Base-by-base conservation (phyloP, 2,888 invertebrate genomes). In the Barypeithes pellucidus region DNA sequence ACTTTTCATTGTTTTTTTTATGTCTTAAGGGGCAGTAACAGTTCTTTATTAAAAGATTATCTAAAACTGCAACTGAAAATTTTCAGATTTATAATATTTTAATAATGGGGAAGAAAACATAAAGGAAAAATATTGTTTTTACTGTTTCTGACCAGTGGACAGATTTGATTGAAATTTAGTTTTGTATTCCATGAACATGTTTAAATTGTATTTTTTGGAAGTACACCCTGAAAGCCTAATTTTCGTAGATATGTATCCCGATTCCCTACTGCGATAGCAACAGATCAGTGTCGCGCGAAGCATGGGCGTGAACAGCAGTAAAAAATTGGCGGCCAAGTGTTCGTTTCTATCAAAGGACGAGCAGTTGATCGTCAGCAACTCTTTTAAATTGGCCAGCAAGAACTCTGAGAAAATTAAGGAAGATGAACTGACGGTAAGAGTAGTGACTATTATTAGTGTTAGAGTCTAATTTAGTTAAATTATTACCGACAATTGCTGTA, bases 311-410 rank as follows among this genome's bases (percentile, higher is more conserved):
- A 91, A 91, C 83, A 89, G 89, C 76, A 91, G 91, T 80, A 91
- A 90, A 82, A 91, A 90, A 82, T 81, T 91, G 72, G 91, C 91
- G 18, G 90, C 91, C 59, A 90, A 90, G 85, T 91, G 91, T 84
- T 89, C 90, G 7, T 87, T 91, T 52, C 84, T 91, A 3, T 90
- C 90, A 0, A 90, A 89, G 85, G 90, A 91, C 45, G 91, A 91
- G 78, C 90, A 91, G 82, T 88, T 90, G 77, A 87, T 90, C 79
- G 89, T 91, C 0, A 90, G 90, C 3, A 88, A 88, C 50, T 90
- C 90, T 0, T 91, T 91, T 85, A 85, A 89, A 67, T 86, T 89
- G 2, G 91, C 89, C 66, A 91, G 91, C 81, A 90, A 89, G 83
- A 91, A 91, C 85, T 90, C 90, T 0, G 91, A 91, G 75, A 87